A percentile compares a stretch with the other conserved stretches of the same genome.
Evolutionary conservation across 2,888 invertebrate genomes (phyloP).

Genomic region (Melanostoma scalare): DNA sequence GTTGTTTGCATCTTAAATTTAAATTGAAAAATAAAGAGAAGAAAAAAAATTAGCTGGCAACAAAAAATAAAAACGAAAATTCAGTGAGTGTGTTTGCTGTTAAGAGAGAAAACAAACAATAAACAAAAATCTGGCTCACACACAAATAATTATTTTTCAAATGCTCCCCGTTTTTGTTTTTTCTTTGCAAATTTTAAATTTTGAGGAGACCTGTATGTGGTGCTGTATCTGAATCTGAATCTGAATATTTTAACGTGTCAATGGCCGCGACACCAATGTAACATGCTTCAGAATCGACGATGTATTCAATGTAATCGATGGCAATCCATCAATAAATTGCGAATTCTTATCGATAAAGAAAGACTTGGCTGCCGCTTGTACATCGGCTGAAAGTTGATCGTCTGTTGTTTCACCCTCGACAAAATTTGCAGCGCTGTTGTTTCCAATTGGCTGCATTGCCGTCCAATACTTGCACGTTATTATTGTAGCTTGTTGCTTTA

Average conservation of each 20-base stretch:
- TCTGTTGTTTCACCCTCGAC: conserved; percentile 47
- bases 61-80: conserved; percentile 1
- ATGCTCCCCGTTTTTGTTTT: not conserved
- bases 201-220: too few species aligned
- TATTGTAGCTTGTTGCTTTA: conserved; percentile 74
- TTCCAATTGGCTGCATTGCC: conserved; percentile 74
- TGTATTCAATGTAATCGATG: conserved; percentile 73
- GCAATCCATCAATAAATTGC: conserved; percentile 63
- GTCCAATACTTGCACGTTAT: conserved; percentile 80
- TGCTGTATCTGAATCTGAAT: not conserved
- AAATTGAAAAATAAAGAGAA: conserved; percentile 7
- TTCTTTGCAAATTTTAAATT: not conserved
- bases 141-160: conserved; percentile 14
- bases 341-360: conserved; percentile 77
- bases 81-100: conserved; percentile 24
- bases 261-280: conserved; percentile 77
- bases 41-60: conserved; percentile 13
- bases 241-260: conserved; percentile 76
- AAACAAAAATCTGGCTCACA: conserved; percentile 23
- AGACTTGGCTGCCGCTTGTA: conserved; percentile 71
- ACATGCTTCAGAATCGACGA: conserved; percentile 78
- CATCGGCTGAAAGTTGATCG: conserved; percentile 42
- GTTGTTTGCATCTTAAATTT: not conserved
- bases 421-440: conserved; percentile 35
- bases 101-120: conserved; percentile 28